Base-by-base conservation (phyloP, 2,113 vertebrate genomes). In the Marmota flaviventris region DNA sequence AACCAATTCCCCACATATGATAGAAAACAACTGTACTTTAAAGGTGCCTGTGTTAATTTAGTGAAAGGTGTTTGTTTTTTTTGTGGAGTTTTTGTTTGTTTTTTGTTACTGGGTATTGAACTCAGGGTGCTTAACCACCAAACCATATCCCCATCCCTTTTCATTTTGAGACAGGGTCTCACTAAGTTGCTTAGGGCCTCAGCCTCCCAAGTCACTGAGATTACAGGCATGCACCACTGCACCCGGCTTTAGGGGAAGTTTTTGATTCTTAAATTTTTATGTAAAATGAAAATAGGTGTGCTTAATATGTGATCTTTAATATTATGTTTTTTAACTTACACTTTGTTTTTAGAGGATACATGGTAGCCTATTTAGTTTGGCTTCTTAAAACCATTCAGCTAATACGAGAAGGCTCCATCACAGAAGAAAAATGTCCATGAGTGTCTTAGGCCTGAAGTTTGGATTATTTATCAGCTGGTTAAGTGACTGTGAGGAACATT, bases 281-380 rank as follows among this genome's bases (percentile, higher is more conserved):
- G 63, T 95, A 83, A 29, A 82, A 56, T 73, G 39, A 83, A 82
- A 83, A 83, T 67, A 89, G 2, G 1, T 93, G 9, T 88, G 25
- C 37, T 67, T 51, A 37, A 32, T 84, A 65, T 5, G 32, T 39
- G 37, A 56, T 63, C 95, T 94, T 11, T 69, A 32, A 32, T 42
- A 89, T 84, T 92, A n/a, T 93, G 9, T 94, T 94, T 88, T 94
- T 20, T 76, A 81, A 89, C 27, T 63, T 73, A 63, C 10, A 76
- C 70, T 63, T 48, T 79, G 24, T 83, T 93, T 91, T 95, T 51
- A 72, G 61, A 79, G n/a, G 61, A 0, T 63, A 63, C 7, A 11
- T 85, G 56, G 18, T 84, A 72, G 42, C 16, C 20, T 83, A 1
- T 88, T 84, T 70, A 45, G 22, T 45, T 92, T 63, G 61, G 61